Conservation (phyloP, 2,888 invertebrate species). For the Microctonus hyperodae region DNA sequence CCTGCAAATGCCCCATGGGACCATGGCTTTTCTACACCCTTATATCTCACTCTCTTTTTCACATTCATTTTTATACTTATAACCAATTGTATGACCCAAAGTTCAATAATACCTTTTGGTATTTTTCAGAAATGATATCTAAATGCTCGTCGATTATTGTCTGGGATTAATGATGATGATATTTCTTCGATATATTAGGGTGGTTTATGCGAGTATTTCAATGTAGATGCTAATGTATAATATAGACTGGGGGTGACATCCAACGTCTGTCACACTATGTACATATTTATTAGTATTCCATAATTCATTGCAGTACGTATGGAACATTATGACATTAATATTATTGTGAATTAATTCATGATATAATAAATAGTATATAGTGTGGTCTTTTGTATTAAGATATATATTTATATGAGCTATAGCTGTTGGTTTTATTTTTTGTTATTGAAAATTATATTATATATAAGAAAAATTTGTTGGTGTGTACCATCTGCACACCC, state of each 20-base stretch:
- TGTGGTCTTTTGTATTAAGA: neutral
- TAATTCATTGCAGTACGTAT: conserved; percentile 22
- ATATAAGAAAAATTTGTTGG: neutral
- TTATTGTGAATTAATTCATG: conserved; percentile 21
- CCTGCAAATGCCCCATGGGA: conserved; percentile 25
- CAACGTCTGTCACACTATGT: conserved; percentile 16
- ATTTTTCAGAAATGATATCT: conserved; percentile 23
- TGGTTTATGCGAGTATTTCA: conserved; percentile 1
- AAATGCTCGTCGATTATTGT: conserved; percentile 40
- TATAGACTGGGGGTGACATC: neutral
- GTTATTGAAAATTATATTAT: neutral
- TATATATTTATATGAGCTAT: no score
- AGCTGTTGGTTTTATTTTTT: no score
- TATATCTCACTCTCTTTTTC: neutral
- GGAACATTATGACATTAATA: neutral
- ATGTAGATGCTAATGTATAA: conserved; percentile 27
- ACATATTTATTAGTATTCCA: conserved; percentile 25
- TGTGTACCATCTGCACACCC: neutral
- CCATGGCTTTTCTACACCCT: conserved; percentile 8
- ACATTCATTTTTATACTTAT: neutral
- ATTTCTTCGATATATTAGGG: conserved; percentile 7
- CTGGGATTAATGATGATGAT: conserved; percentile 41
- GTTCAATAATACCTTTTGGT: conserved; percentile 13
- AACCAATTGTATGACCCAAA: neutral
- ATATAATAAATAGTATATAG: no score